Evolutionary conservation across 2,888 invertebrate species (phyloP).

Genomic region (Caenorhabditis macrosperma): DNA sequence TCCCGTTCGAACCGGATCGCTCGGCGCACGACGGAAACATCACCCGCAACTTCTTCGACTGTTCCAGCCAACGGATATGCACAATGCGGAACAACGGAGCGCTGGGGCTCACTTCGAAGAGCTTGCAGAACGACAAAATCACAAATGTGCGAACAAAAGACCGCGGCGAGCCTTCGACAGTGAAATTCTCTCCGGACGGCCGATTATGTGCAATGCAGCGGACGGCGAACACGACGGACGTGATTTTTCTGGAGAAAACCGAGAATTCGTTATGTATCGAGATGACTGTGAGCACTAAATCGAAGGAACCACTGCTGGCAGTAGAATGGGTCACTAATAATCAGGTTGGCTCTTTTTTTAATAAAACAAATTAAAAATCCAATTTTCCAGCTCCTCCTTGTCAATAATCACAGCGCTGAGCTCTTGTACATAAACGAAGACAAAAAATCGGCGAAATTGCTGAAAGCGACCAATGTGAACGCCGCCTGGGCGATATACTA

Average conservation of each 20-base stretch:
- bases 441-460: conserved; percentile 68
- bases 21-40: conserved; percentile 55
- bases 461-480: conserved; percentile 67
- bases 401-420: conserved; percentile 72
- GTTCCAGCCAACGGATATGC: conserved; percentile 65
- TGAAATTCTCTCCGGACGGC: conserved; percentile 64
- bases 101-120: conserved; percentile 70
- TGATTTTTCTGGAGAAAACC: conserved; percentile 63
- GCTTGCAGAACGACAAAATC: conserved; percentile 58
- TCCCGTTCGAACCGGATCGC: conserved; percentile 89
- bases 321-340: conserved; percentile 74
- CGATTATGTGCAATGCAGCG: conserved; percentile 59
- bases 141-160: conserved; percentile 68
- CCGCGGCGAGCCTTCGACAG: conserved; percentile 60
- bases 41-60: conserved; percentile 59
- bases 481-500: conserved; percentile 74
- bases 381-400: conserved; percentile 63
- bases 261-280: conserved; percentile 58
- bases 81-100: conserved; percentile 73
- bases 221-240: conserved; percentile 48
- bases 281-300: conserved; percentile 60
- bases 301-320: conserved; percentile 64
- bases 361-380: background rate
- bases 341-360: conserved; percentile 41
- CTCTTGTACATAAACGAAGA: conserved; percentile 68